These are phyloP conservation scores for Enteromius thamalakanensis DNA, from an alignment of 2,797 vertebrate species.

Conservation along the genomic window DNA sequence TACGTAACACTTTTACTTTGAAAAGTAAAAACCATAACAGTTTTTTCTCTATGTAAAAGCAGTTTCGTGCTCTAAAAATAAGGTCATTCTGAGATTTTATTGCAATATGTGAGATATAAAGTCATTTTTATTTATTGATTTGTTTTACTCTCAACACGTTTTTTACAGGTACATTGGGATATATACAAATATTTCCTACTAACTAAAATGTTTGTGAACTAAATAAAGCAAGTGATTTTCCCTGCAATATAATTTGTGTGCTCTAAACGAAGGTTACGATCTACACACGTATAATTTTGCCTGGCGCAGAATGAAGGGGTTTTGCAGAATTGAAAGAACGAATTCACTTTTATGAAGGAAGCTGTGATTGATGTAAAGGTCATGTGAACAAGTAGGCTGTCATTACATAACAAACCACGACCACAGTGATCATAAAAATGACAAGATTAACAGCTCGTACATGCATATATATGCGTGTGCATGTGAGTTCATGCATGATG, in stretches of 20 bases:
- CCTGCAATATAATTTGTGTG: slow-evolving; percentile 8
- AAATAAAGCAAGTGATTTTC: slow-evolving; percentile 6
- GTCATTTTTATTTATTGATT: background rate
- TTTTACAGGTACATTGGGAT: background rate
- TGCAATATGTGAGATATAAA: background rate
- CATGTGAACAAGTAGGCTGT: background rate
- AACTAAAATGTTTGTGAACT: slow-evolving; percentile 10
- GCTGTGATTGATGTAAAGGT: slow-evolving; percentile 10
- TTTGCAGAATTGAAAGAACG: background rate
- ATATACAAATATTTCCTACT: background rate
- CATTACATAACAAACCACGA: slow-evolving; percentile 23
- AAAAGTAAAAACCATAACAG: background rate
- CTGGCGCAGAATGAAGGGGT: background rate
- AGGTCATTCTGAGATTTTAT: background rate
- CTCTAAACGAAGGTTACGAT: slow-evolving; percentile 4
- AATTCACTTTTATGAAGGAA: background rate
- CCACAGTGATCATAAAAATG: slow-evolving; percentile 22
- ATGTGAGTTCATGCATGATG: slow-evolving; percentile 24
- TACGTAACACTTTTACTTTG: background rate
- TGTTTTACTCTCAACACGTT: background rate
- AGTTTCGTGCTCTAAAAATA: background rate
- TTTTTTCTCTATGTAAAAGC: background rate
- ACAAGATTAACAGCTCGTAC: slow-evolving; percentile 15
- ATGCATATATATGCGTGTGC: background rate
- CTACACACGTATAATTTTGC: background rate